Evolutionary conservation across 2,888 invertebrate species (phyloP).

Genomic region (Chrysodeixis includens): DNA sequence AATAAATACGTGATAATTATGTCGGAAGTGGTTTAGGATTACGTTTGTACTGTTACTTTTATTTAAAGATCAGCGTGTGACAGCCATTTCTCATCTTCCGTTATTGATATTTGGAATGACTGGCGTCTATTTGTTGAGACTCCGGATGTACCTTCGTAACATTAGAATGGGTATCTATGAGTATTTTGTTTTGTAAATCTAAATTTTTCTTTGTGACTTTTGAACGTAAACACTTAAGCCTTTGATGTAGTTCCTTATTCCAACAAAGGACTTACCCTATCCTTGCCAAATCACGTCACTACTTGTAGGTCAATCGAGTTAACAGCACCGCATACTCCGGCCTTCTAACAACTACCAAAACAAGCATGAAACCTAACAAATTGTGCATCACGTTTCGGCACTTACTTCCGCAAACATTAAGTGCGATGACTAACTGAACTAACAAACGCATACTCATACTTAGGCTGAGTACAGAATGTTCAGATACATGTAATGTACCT

Average conservation of each 20-base stretch:
- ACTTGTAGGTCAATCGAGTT: neutral
- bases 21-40: slow-evolving; percentile 49
- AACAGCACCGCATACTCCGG: slow-evolving; percentile 17
- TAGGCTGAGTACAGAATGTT: too few relatives aligned
- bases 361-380: slow-evolving; percentile 24
- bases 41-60: slow-evolving; percentile 44
- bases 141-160: neutral
- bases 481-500: neutral
- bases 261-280: neutral
- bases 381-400: slow-evolving; percentile 31
- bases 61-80: slow-evolving; percentile 14
- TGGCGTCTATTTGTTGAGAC: neutral
- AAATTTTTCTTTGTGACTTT: too few relatives aligned
- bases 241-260: neutral
- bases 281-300: neutral
- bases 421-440: slow-evolving; percentile 26
- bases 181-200: too few relatives aligned
- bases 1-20: slow-evolving; percentile 32
- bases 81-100: slow-evolving; percentile 29
- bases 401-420: slow-evolving; percentile 48
- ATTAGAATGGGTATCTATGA: neutral
- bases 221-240: neutral
- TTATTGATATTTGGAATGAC: slow-evolving; percentile 11
- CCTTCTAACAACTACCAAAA: slow-evolving; percentile 34
- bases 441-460: neutral